Base-by-base conservation (phyloP, 64 coral and sea anemone species). In the Trachythela sp. region DNA sequence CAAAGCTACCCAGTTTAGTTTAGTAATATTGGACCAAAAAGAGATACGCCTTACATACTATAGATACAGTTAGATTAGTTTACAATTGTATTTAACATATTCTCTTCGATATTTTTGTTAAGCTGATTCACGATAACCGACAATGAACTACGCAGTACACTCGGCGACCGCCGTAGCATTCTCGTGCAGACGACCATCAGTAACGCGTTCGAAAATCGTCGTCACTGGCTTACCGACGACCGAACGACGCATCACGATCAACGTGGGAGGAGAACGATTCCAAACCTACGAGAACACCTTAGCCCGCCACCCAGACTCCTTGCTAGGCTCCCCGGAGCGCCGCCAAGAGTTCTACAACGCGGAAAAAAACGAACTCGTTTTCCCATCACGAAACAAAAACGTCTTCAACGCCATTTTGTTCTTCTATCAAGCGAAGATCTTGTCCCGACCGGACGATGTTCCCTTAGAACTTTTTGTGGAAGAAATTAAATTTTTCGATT, bases 401-500 rank as follows among this genome's bases (percentile, higher is more conserved):
- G 80, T 92, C 48, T 95, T 95, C 35, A 88, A 95, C 83, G 89
- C 94, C 0, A 95, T 93, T 42, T 36, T 95, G 83, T 95, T 95
- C 72, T 95, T 90, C 43, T 95, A 93, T 41, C 94, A 95, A 56
- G 88, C 86, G 4, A 89, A 88, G 4, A 95, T 92, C 27, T 77
- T 95, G 1, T 90, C 91, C 8, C 89, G 87, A 33, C 91, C 94
- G 1, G 88, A 90, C 24, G 88, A 85, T 24, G 80, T 95, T 67
- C 77, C 94, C 3, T 87, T 92, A 27, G 85, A 92, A 70, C 87
- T 92, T 22, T 95, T 92, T 60, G 85, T 72, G 0, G 68, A 83
- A 17, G 94, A 95, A n/a, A 36, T 89, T n/a, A 86, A 86, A 51
- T 95, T 95, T 75, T 95, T 95, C 41, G 91, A 92, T 36, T 39